A percentile compares a stretch with the other conserved stretches of the same genome.
Conservation (phyloP, 2,797 vertebrate species). For the Phataginus tricuspis region DNA sequence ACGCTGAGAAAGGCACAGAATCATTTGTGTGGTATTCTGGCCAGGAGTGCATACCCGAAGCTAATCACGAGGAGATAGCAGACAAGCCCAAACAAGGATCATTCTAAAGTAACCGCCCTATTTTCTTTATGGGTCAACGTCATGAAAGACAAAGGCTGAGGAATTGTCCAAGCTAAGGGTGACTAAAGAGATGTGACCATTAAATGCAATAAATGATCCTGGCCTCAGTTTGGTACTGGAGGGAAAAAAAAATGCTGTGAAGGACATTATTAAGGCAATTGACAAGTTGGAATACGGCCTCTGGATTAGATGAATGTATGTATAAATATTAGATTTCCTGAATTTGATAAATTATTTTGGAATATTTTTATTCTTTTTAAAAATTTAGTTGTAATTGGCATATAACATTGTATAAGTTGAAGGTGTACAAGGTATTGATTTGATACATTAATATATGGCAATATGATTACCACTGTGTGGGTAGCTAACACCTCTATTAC, state of each 20-base stretch:
- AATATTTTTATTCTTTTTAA: neutral
- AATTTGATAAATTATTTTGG: neutral
- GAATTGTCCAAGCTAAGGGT: neutral
- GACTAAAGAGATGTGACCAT: neutral
- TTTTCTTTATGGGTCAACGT: neutral
- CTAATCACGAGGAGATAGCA: neutral
- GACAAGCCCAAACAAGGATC: neutral
- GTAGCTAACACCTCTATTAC: neutral
- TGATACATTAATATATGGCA: neutral
- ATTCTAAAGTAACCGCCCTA: neutral
- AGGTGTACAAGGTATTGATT: neutral
- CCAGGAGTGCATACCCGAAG: neutral
- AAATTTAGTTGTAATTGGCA: neutral
- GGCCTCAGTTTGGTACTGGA: neutral
- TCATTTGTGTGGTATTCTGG: neutral
- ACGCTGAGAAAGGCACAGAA: neutral
- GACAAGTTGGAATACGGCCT: neutral
- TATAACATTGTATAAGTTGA: neutral
- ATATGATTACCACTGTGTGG: neutral
- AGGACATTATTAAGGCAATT: neutral
- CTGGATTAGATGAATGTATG: neutral
- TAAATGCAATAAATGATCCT: neutral
- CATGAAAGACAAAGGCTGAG: conserved; percentile 2
- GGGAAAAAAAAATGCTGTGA: neutral
- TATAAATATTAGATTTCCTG: neutral